phyloP scores from a whole-genome alignment of 1,140 invertebrate genomes.

The Euura lappo region DNA sequence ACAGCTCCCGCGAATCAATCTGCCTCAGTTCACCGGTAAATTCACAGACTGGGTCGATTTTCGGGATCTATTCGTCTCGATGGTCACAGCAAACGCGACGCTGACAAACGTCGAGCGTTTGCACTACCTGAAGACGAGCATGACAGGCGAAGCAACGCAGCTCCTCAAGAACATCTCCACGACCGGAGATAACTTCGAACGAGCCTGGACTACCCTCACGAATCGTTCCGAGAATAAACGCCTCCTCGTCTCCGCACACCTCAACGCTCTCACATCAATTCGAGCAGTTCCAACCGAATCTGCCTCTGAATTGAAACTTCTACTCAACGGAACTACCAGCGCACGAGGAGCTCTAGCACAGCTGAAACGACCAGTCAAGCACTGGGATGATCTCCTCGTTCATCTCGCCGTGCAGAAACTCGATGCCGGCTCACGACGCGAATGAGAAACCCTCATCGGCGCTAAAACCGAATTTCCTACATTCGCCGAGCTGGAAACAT shows the following conservation, averaged over 20 bases:
- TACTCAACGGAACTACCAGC: background rate
- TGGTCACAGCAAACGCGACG: slow-evolving; percentile 31
- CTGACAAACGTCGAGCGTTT: slow-evolving; percentile 32
- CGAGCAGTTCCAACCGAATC: background rate
- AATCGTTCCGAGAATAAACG: slow-evolving; percentile 11
- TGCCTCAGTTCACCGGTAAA: slow-evolving; percentile 33
- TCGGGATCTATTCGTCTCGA: slow-evolving; percentile 33
- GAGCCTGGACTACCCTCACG: background rate
- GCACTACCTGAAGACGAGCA: slow-evolving; percentile 29
- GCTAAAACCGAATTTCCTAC: slow-evolving; percentile 8
- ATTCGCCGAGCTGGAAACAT: background rate
- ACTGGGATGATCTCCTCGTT: slow-evolving; percentile 9
- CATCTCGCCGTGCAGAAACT: background rate
- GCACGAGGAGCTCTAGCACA: background rate
- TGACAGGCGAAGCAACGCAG: slow-evolving; percentile 28
- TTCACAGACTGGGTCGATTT: slow-evolving; percentile 38
- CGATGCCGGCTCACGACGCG: background rate
- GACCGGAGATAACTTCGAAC: background rate
- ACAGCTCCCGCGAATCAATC: slow-evolving; percentile 9
- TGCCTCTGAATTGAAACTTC: background rate
- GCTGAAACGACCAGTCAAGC: background rate
- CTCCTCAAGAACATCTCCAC: background rate
- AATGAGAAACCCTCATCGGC: slow-evolving; percentile 9
- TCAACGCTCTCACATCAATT: background rate
- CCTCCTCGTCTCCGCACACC: slow-evolving; percentile 7